Evolutionary conservation across 2,797 vertebrate species (phyloP).

Genomic region (Enteromius viviparus): DNA sequence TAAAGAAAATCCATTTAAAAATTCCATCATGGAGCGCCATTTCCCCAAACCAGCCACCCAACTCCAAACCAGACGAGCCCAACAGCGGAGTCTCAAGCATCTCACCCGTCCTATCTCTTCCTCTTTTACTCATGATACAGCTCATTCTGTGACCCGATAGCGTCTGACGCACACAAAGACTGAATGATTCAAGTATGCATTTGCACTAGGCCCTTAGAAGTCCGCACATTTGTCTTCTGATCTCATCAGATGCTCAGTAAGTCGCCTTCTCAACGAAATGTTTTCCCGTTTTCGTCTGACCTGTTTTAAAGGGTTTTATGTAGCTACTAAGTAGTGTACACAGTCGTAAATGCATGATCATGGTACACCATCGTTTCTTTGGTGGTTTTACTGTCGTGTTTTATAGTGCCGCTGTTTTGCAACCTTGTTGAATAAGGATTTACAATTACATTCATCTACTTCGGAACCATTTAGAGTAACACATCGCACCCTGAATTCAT

Average conservation of each 20-base stretch:
- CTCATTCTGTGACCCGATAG: constrained; percentile 15
- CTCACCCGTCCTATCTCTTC: background rate
- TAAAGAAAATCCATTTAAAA: background rate
- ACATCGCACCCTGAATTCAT: background rate
- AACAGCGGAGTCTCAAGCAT: background rate
- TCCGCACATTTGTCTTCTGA: constrained; percentile 30
- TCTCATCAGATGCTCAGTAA: constrained; percentile 20
- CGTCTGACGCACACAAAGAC: constrained; percentile 33
- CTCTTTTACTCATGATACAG: constrained; percentile 21
- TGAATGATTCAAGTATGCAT: constrained; percentile 41
- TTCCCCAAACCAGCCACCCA: background rate
- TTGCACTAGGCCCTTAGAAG: constrained; percentile 54
- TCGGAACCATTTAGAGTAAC: background rate
- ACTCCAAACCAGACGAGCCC: background rate
- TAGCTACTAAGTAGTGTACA: constrained; percentile 46
- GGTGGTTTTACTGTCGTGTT: constrained; percentile 5
- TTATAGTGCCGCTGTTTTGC: background rate
- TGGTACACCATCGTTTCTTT: background rate
- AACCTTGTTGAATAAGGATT: background rate
- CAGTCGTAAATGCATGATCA: background rate
- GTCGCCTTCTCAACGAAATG: background rate
- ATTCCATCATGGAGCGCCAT: background rate
- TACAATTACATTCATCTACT: background rate
- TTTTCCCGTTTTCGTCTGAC: constrained; percentile 7
- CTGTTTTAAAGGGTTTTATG: constrained; percentile 34